Evolutionary conservation across 1,140 invertebrate species (phyloP), one percentile per base, ranked within the genome.

Genomic region (Magallana gigas): DNA sequence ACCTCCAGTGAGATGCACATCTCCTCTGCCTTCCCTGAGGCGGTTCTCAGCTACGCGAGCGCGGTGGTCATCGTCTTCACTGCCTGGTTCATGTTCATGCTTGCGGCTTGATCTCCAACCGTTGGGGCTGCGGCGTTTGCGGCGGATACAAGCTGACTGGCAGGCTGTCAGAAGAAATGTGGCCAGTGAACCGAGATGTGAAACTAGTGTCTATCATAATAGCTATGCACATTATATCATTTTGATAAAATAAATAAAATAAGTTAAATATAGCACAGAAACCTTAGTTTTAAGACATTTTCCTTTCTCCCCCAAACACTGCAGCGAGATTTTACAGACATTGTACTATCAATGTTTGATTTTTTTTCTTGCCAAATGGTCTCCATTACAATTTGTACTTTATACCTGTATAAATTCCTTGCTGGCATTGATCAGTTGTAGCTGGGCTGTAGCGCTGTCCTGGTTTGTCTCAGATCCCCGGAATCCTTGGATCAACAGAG

Each of bases 111-210:
- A 92, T 99, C 98, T 0, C 95, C 95, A 1, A 99, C 96, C 0
- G 98, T 98, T 0, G 98, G 98, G 16, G 98, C 95, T 8, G 98
- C 96, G 7, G 97, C 96, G 91, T 98, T 96, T 0, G 97, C 96
- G 0, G 97, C 93, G 60, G 94, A 93, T 8, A 98, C 96, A 85
- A 98, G 96, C 96, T 96, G 7, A 96, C 96, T 82, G 96, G 96
- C 29, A 96, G 97, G 94, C 95, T 96, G 91, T 62, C 36, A 36
- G 36, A 36, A 36, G 36, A 36, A 5, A 36, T 5, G 4, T 36
- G 36, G 36, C 4, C 36, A 36, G 36, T 36, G 36, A 1, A 1
- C 36, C 1, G 4, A 36, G 36, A 36, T 36, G 36, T 36, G 23
- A 23, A 23, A 23, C 23, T 36, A 36, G 36, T 36, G 36, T 36